Conservation (phyloP, 2,888 invertebrate genomes). For the Prosopocoilus inquinatus region DNA sequence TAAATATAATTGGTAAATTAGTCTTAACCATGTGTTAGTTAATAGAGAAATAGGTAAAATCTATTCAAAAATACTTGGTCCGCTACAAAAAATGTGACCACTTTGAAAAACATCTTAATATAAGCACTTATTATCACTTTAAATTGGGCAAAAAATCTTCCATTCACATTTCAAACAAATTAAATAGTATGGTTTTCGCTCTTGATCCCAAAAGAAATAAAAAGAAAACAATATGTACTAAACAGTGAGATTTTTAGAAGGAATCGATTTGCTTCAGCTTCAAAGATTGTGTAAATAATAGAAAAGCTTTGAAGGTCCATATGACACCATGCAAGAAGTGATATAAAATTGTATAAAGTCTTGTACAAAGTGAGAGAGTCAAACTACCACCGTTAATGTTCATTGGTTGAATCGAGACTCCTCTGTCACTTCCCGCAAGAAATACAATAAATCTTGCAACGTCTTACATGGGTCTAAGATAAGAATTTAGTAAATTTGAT, state of each 20-base stretch:
- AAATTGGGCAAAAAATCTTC: slow-evolving; percentile 19
- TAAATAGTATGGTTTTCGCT: slow-evolving; percentile 17
- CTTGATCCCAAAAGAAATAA: slow-evolving; percentile 2
- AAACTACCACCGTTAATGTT: too few species aligned
- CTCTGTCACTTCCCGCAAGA: too few species aligned
- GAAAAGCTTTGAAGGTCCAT: too few species aligned
- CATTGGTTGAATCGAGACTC: too few species aligned
- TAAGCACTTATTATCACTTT: slow-evolving; percentile 35
- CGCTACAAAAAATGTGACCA: slow-evolving; percentile 43
- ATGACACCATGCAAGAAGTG: too few species aligned
- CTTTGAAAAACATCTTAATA: slow-evolving; percentile 29
- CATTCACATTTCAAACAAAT: slow-evolving; percentile 7
- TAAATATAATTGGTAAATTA: slow-evolving; percentile 1
- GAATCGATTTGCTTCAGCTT: too few species aligned
- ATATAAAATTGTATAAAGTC: too few species aligned
- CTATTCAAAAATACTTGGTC: slow-evolving; percentile 44
- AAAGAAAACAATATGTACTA: background rate
- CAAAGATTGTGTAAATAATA: too few species aligned
- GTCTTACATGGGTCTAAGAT: too few species aligned
- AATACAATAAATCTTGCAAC: too few species aligned
- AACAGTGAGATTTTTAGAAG: slow-evolving; percentile 1
- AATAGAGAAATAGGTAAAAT: slow-evolving; percentile 14
- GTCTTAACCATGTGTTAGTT: slow-evolving; percentile 11
- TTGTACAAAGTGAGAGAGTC: too few species aligned
- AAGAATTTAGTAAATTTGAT: too few species aligned